Percentiles rank a stretch among this genome's conserved stretches.
These are phyloP conservation scores for Drosophila trichaetosa DNA, from an alignment of 2,888 invertebrate genomes.

Conservation along the genomic window DNA sequence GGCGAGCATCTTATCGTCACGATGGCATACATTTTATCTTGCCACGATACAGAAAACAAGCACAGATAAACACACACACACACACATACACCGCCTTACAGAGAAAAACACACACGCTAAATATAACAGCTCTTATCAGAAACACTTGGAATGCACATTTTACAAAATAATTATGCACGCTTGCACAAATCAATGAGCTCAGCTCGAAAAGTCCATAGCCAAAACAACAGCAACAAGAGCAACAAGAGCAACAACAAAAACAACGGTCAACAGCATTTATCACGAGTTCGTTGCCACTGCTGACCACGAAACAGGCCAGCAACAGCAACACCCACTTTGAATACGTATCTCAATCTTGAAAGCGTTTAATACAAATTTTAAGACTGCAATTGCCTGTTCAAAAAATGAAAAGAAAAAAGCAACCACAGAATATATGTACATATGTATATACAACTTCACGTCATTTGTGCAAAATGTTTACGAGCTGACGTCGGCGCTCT, in stretches of 20 bases:
- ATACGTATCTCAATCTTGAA: conserved; percentile 47
- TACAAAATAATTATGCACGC: conserved; percentile 76
- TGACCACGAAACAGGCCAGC: conserved; percentile 66
- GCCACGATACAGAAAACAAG: conserved; percentile 23
- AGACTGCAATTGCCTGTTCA: conserved; percentile 26
- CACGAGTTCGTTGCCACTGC: conserved; percentile 66
- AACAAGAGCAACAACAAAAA: conserved; percentile 17
- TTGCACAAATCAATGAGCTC: conserved; percentile 70
- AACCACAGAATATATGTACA: conserved; percentile 13
- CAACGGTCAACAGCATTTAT: conserved; percentile 57
- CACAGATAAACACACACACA: conserved; percentile 4
- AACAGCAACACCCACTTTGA: conserved; percentile 46
- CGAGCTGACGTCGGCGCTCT: conserved; percentile 49
- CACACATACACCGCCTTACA: conserved; percentile 2
- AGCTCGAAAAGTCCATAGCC: conserved; percentile 33
- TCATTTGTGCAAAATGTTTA: conserved; percentile 58
- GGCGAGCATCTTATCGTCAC: conserved; percentile 66
- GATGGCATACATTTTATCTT: conserved; percentile 71
- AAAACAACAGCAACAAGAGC: conserved; percentile 4
- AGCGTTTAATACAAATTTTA: conserved; percentile 37
- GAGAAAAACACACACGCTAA: conserved; percentile 10
- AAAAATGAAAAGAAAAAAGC: background rate
- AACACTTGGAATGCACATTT: conserved; percentile 69
- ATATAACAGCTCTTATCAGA: conserved; percentile 66
- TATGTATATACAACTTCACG: conserved; percentile 24